Conservation (phyloP, 2,888 invertebrate genomes). For the Oxytorus armatus region DNA sequence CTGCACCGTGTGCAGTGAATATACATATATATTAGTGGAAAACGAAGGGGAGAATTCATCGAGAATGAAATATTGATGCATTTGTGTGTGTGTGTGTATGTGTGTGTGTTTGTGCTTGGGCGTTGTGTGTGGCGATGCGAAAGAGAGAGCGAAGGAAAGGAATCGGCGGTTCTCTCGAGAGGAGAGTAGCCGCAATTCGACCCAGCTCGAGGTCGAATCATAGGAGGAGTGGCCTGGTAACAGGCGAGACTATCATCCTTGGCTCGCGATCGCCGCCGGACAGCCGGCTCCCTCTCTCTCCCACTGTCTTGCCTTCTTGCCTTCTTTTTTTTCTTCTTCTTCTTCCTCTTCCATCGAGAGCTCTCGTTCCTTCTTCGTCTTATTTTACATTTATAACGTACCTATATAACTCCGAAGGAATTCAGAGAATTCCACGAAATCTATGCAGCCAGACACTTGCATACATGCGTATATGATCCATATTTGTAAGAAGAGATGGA, state of each 20-base stretch:
- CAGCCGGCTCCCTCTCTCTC: constrained; percentile 31
- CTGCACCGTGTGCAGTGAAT: constrained; percentile 30
- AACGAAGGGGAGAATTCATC: constrained; percentile 29
- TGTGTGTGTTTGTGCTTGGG: too few species aligned
- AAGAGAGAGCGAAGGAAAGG: constrained; percentile 53
- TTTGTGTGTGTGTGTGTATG: background rate
- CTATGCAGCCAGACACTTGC: constrained; percentile 37
- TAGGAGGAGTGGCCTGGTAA: constrained; percentile 72
- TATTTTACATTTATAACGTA: constrained; percentile 32
- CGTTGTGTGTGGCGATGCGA: constrained; percentile 3
- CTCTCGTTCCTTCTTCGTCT: constrained; percentile 40
- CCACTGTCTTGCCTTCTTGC: constrained; percentile 3
- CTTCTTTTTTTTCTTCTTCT: constrained; percentile 24
- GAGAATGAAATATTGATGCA: constrained; percentile 28
- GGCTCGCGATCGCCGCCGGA: constrained; percentile 65
- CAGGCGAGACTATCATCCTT: constrained; percentile 70
- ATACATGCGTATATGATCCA: background rate
- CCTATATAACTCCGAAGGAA: constrained; percentile 19
- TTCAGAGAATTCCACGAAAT: constrained; percentile 52
- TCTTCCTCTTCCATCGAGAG: constrained; percentile 15
- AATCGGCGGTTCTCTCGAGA: constrained; percentile 57
- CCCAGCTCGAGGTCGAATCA: constrained; percentile 71
- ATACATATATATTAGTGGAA: constrained; percentile 47
- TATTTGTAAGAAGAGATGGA: too few species aligned
- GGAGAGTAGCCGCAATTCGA: constrained; percentile 66